Conservation (phyloP, 1,140 invertebrate genomes). For the Scaptomyza pallida region DNA sequence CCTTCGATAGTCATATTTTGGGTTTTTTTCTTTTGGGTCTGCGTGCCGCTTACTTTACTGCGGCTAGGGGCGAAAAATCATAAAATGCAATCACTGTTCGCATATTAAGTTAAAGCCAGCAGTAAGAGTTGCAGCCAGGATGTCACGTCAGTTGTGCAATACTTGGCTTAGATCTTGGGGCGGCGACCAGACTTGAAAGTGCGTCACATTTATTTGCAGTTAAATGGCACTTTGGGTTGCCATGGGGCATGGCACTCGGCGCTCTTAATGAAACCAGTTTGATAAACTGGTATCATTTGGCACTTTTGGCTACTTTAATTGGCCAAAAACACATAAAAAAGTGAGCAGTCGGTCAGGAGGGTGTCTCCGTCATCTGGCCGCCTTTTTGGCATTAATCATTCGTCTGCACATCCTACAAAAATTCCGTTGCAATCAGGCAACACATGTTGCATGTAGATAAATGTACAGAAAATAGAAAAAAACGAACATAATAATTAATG, state of each 20-base stretch:
- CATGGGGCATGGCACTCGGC: constrained; percentile 44
- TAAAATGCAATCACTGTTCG: constrained; percentile 64
- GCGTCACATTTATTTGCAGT: constrained; percentile 42
- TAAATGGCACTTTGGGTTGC: constrained; percentile 32
- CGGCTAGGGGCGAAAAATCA: constrained; percentile 38
- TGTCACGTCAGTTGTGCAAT: constrained; percentile 76
- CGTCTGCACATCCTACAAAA: constrained; percentile 58
- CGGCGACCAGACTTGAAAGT: constrained; percentile 43
- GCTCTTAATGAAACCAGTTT: constrained; percentile 56
- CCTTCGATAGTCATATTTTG: constrained; percentile 40
- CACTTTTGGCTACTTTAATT: constrained; percentile 21
- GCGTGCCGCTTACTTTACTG: constrained; percentile 54
- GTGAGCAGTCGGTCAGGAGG: constrained; percentile 18
- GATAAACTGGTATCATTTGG: constrained; percentile 66
- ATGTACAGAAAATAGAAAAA: constrained; percentile 10
- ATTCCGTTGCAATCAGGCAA: constrained; percentile 4
- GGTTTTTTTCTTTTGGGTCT: not conserved
- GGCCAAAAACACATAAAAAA: constrained; percentile 6
- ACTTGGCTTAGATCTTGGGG: constrained; percentile 8
- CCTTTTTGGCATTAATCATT: constrained; percentile 39
- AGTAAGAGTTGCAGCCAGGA: constrained; percentile 50
- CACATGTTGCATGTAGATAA: not conserved
- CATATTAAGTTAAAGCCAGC: constrained; percentile 61
- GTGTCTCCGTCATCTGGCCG: constrained; percentile 8
- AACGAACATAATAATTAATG: constrained; percentile 31